phyloP scores from a whole-genome alignment of 2,888 invertebrate species.

The Plusia festucae region DNA sequence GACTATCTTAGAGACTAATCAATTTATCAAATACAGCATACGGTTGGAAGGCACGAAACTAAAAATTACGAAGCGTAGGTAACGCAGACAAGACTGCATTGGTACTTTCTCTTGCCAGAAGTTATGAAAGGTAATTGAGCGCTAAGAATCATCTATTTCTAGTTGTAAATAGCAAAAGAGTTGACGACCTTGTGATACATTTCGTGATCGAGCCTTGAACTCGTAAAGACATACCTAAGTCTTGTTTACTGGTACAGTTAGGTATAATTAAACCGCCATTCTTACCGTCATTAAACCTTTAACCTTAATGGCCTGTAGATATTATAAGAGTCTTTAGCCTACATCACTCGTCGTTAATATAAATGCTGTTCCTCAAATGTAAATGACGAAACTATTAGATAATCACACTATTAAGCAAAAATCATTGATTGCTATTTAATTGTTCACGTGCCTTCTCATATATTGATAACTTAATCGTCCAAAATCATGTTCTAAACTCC shows the following conservation, averaged over 20 bases:
- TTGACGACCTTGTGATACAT: conserved; percentile 28
- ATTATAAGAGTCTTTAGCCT: conserved; percentile 15
- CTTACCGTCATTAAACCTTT: conserved; percentile 37
- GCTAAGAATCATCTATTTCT: neutral
- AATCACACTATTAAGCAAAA: conserved; percentile 25
- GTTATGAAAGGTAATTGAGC: neutral
- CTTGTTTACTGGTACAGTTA: neutral
- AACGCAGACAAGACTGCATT: too few species aligned
- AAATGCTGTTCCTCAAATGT: conserved; percentile 12
- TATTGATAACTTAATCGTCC: neutral
- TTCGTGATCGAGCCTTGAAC: conserved; percentile 5
- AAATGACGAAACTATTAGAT: conserved; percentile 18
- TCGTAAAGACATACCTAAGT: neutral
- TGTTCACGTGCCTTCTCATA: conserved; percentile 1
- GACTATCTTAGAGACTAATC: too few species aligned
- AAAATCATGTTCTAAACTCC: neutral
- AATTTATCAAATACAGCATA: too few species aligned
- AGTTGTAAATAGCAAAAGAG: neutral
- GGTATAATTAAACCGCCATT: conserved; percentile 10
- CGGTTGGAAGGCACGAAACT: too few species aligned
- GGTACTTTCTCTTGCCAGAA: too few species aligned
- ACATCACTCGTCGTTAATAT: conserved; percentile 13
- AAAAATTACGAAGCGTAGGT: too few species aligned
- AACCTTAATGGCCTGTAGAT: conserved; percentile 41
- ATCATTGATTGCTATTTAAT: conserved; percentile 21